These are phyloP conservation scores for Salvelinus namaycush DNA, from an alignment of 2,113 vertebrate species.

Conservation along the genomic window DNA sequence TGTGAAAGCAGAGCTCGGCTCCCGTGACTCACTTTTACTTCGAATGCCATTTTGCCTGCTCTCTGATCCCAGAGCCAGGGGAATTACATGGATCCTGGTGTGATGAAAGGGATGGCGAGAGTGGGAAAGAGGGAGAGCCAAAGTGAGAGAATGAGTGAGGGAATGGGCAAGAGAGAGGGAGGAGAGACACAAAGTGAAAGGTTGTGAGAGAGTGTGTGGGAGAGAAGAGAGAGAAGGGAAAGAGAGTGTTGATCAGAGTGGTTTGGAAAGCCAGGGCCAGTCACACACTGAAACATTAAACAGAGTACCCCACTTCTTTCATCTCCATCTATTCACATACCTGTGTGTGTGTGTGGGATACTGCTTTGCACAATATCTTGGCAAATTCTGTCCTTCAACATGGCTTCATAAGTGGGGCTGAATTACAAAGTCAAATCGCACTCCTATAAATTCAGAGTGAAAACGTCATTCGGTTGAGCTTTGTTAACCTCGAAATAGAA, in stretches of 20 bases:
- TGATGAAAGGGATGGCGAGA: neutral
- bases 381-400: neutral
- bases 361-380: neutral
- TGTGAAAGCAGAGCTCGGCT: conserved; percentile 54
- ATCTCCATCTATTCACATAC: conserved; percentile 51
- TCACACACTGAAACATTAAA: conserved; percentile 55
- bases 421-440: neutral
- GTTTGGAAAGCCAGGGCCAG: conserved; percentile 2
- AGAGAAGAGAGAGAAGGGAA: neutral
- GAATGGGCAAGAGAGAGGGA: too few species aligned
- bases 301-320: conserved; percentile 1
- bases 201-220: too few species aligned
- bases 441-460: neutral
- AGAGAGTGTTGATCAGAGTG: conserved; percentile 16
- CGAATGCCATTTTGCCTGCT: conserved; percentile 56
- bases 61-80: conserved; percentile 38
- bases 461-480: neutral
- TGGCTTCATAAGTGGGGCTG: neutral
- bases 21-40: conserved; percentile 63
- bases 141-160: too few species aligned
- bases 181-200: too few species aligned
- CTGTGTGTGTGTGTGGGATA: conserved; percentile 22
- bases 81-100: conserved; percentile 48
- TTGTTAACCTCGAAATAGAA: conserved; percentile 36
- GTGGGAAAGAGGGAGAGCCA: too few species aligned